Evolutionary conservation across 64 coral and sea anemone species (phyloP).

Genomic region (Cladopsammia gracilis): DNA sequence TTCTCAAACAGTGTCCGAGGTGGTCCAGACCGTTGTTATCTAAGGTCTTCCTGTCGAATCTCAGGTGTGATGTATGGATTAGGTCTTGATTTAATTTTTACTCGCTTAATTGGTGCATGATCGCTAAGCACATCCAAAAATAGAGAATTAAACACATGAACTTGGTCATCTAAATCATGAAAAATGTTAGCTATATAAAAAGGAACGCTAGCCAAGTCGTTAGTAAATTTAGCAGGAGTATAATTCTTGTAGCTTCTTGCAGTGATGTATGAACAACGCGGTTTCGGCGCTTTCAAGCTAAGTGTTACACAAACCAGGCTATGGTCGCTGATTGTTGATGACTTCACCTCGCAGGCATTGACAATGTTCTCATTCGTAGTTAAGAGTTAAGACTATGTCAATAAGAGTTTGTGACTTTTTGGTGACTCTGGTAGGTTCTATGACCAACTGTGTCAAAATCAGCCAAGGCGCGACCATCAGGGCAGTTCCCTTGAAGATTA

Average conservation of each 20-base stretch:
- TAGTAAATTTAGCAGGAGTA: neutral
- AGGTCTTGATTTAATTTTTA: conserved; percentile 18
- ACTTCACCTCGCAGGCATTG: neutral
- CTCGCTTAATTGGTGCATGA: conserved; percentile 32
- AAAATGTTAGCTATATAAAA: conserved; percentile 20
- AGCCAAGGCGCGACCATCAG: conserved; percentile 15
- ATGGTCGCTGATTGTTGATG: conserved; percentile 56
- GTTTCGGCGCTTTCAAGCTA: conserved; percentile 34
- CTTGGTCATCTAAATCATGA: conserved; percentile 50
- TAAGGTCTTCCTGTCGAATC: too few relatives aligned
- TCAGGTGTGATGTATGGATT: conserved; percentile 41
- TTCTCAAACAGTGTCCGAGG: too few relatives aligned
- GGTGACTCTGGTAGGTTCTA: conserved; percentile 29
- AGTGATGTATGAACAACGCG: conserved; percentile 3
- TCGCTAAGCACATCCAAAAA: conserved; percentile 23
- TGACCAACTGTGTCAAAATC: conserved; percentile 25
- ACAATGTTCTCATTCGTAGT: conserved; percentile 45
- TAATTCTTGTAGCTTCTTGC: conserved; percentile 59
- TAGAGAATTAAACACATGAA: conserved; percentile 37
- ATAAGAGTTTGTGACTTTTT: neutral
- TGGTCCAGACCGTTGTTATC: too few relatives aligned
- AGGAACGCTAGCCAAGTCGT: conserved; percentile 27
- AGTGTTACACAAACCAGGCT: conserved; percentile 18
- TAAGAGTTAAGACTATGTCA: conserved; percentile 17
- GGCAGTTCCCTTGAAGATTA: neutral